A percentile compares a stretch with the other conserved stretches of the same genome.
Conservation (phyloP, 2,113 vertebrate species). For the Hydrolagus affinis region DNA sequence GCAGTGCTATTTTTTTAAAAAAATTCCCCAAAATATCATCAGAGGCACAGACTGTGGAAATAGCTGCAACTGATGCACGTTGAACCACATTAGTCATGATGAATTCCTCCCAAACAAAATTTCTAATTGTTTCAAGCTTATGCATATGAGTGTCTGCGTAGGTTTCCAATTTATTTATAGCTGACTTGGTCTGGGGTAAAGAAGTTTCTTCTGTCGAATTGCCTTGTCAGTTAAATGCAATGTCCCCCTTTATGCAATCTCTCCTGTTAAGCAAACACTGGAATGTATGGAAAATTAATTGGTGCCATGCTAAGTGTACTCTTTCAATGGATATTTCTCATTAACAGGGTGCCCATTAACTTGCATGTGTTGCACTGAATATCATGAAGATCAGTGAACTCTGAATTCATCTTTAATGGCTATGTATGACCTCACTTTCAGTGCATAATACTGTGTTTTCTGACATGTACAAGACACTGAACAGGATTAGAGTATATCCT, state of each 20-base stretch:
- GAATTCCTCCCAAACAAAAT: not conserved
- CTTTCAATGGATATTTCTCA: conserved; percentile 26
- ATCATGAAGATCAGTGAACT: conserved; percentile 21
- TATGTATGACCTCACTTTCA: conserved; percentile 23
- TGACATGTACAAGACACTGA: conserved; percentile 25
- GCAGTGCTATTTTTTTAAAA: not conserved
- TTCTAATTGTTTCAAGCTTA: not conserved
- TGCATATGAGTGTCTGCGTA: not conserved
- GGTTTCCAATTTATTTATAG: not conserved
- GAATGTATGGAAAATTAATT: conserved; percentile 23
- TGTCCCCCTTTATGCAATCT: conserved; percentile 14
- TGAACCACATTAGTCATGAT: not conserved
- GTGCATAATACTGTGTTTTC: conserved; percentile 9
- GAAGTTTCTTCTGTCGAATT: not conserved
- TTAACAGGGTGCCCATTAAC: conserved; percentile 28
- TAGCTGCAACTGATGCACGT: not conserved
- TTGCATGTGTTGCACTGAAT: not conserved
- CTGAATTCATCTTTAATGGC: conserved; percentile 4
- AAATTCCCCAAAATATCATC: not conserved
- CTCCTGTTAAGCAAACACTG: not conserved
- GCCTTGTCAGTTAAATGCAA: not conserved
- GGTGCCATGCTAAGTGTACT: not conserved
- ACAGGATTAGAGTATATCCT: conserved; percentile 25
- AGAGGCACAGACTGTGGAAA: not conserved
- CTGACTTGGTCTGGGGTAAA: not conserved